phyloP scores from a whole-genome alignment of 2,113 vertebrate genomes.

The Microtus richardsoni region DNA sequence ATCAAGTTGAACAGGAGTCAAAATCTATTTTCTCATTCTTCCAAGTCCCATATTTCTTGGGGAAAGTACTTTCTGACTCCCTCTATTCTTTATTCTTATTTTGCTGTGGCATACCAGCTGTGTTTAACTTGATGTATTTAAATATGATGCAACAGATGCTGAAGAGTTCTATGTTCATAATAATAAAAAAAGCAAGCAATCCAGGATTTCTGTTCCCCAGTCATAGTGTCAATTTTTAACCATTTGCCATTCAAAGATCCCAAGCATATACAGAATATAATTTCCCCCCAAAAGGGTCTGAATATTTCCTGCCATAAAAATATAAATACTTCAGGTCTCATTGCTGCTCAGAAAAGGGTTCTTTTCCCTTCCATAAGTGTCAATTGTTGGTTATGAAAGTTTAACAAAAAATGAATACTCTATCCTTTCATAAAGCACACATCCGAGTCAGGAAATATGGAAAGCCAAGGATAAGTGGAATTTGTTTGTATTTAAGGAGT shows the following conservation, averaged over 20 bases:
- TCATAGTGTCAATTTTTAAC: conserved; percentile 43
- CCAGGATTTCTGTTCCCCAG: conserved; percentile 45
- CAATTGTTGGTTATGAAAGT: not conserved
- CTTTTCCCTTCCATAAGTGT: not conserved
- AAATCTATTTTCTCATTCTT: conserved; percentile 48
- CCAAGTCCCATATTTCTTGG: not conserved
- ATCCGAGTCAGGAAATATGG: conserved; percentile 22
- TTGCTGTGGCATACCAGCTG: conserved; percentile 75
- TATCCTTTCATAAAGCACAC: conserved; percentile 26
- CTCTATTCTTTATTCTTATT: conserved; percentile 50
- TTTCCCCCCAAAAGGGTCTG: conserved; percentile 1
- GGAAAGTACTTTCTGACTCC: not conserved
- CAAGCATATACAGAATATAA: conserved; percentile 21
- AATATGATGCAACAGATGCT: conserved; percentile 67
- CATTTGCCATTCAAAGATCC: conserved; percentile 52
- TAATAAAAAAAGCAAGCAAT: conserved; percentile 54
- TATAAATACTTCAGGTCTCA: conserved; percentile 20
- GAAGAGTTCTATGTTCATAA: conserved; percentile 69
- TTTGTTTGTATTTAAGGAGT: conserved; percentile 22
- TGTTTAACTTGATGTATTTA: conserved; percentile 74
- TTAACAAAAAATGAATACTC: not conserved
- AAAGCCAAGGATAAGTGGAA: not conserved
- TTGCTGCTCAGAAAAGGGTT: not conserved
- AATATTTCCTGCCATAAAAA: not conserved
- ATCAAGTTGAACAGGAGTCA: conserved; percentile 67